phyloP scores from a whole-genome alignment of 2,113 vertebrate genomes.

The Alexandromys fortis region DNA sequence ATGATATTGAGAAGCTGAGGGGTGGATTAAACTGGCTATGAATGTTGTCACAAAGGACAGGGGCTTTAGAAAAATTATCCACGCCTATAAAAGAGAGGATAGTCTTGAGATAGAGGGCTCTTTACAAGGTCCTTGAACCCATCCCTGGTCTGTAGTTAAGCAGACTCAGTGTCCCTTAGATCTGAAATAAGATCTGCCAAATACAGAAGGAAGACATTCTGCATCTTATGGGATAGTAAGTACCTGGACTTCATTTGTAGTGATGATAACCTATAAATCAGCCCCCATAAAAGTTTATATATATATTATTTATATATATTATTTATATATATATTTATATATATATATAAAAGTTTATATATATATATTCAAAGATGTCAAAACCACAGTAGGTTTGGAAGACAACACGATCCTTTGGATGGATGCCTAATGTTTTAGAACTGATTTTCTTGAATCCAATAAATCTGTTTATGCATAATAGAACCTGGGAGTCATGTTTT shows the following conservation, averaged over 20 bases:
- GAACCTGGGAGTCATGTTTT: background rate
- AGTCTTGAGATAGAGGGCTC: background rate
- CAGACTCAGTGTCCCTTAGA: background rate
- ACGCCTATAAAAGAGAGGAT: slow-evolving; percentile 35
- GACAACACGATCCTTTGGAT: background rate
- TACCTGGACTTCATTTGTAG: slow-evolving; percentile 29
- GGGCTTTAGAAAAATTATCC: background rate
- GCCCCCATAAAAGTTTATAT: background rate
- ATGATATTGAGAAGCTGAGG: background rate
- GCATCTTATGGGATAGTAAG: background rate
- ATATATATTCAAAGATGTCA: background rate
- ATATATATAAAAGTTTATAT: background rate
- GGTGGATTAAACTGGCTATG: background rate
- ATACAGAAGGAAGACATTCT: slow-evolving; percentile 20
- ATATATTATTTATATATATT: too few species aligned
- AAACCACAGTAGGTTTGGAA: background rate
- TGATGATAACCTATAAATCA: slow-evolving; percentile 52
- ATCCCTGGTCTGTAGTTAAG: slow-evolving; percentile 44
- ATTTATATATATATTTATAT: too few species aligned
- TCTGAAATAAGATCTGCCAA: slow-evolving; percentile 13
- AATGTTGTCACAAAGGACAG: slow-evolving; percentile 24
- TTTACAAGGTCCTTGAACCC: slow-evolving; percentile 1
- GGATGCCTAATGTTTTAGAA: background rate
- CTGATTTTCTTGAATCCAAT: background rate
- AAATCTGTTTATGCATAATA: background rate